Conservation (phyloP, 1,140 invertebrate species). For the Musca domestica region DNA sequence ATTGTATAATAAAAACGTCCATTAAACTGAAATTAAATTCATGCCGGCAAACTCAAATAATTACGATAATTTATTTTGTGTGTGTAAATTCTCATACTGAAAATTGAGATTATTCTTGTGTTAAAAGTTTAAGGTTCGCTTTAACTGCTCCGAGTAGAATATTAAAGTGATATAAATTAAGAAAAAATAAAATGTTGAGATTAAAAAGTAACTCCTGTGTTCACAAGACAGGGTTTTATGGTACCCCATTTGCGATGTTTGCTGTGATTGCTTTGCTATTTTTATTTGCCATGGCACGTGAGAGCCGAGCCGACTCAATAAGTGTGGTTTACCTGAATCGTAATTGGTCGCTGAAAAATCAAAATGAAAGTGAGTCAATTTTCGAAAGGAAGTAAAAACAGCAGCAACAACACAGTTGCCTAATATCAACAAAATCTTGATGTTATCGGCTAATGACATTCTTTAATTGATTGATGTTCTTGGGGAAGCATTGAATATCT, state of each 20-base stretch:
- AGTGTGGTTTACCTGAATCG: conserved; percentile 37
- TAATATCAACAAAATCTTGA: too few relatives aligned
- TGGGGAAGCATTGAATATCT: too few relatives aligned
- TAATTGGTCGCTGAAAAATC: conserved; percentile 42
- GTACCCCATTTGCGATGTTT: background rate
- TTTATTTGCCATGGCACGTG: background rate
- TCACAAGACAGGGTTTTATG: background rate
- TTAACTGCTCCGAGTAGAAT: background rate
- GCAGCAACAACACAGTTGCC: too few relatives aligned
- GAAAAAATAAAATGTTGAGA: background rate
- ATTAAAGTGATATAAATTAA: background rate
- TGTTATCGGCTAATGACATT: too few relatives aligned
- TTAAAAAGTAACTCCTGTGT: background rate
- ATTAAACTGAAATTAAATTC: too few relatives aligned
- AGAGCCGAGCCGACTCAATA: conserved; percentile 33
- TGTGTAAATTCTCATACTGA: too few relatives aligned
- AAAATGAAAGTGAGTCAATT: conserved; percentile 41
- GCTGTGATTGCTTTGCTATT: background rate
- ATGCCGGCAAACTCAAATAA: too few relatives aligned
- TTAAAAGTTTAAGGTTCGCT: too few relatives aligned
- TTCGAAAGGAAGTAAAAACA: background rate
- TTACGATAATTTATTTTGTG: too few relatives aligned
- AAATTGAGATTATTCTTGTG: too few relatives aligned
- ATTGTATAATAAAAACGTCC: too few relatives aligned
- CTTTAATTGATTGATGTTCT: too few relatives aligned